phyloP scores from a whole-genome alignment of 1,140 invertebrate species.

The Brevipalpus yothersi region DNA sequence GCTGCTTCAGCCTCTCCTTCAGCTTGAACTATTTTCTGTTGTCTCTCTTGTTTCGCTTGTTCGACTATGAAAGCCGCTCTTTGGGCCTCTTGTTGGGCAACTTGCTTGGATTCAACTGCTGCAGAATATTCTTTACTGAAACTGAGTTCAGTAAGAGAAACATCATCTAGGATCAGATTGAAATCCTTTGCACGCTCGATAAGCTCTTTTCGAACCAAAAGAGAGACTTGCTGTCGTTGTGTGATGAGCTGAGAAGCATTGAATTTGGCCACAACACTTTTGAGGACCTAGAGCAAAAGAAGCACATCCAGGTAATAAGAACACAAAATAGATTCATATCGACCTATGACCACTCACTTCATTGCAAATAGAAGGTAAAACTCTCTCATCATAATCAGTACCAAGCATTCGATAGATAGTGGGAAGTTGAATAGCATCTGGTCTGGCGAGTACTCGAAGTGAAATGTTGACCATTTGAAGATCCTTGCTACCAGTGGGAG shows the following conservation, averaged over 20 bases:
- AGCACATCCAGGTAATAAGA: neutral
- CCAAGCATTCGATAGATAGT: slow-evolving; percentile 90
- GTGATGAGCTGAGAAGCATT: slow-evolving; percentile 98
- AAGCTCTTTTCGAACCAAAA: slow-evolving; percentile 74
- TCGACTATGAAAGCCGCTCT: slow-evolving; percentile 93
- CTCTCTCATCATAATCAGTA: slow-evolving; percentile 91
- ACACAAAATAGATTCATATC: neutral
- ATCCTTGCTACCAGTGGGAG: slow-evolving; percentile 96
- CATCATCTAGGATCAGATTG: slow-evolving; percentile 95
- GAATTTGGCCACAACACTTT: slow-evolving; percentile 97
- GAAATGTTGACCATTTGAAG: slow-evolving; percentile 99
- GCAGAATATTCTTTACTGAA: slow-evolving; percentile 99
- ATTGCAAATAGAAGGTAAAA: slow-evolving; percentile 57
- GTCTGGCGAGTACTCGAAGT: slow-evolving; percentile 84
- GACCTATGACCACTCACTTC: neutral
- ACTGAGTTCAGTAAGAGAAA: slow-evolving; percentile 94
- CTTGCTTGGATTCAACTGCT: slow-evolving; percentile 95
- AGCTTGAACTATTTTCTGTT: slow-evolving; percentile 98
- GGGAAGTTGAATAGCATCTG: slow-evolving; percentile 54
- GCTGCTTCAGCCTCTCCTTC: slow-evolving; percentile 98
- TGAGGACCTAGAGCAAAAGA: slow-evolving; percentile 32
- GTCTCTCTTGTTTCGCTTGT: slow-evolving; percentile 84
- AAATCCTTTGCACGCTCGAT: slow-evolving; percentile 93
- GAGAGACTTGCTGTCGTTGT: slow-evolving; percentile 79
- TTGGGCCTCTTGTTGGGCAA: slow-evolving; percentile 97